Evolutionary conservation across 2,888 invertebrate species (phyloP).

Genomic region (Ariolimax columbianus): DNA sequence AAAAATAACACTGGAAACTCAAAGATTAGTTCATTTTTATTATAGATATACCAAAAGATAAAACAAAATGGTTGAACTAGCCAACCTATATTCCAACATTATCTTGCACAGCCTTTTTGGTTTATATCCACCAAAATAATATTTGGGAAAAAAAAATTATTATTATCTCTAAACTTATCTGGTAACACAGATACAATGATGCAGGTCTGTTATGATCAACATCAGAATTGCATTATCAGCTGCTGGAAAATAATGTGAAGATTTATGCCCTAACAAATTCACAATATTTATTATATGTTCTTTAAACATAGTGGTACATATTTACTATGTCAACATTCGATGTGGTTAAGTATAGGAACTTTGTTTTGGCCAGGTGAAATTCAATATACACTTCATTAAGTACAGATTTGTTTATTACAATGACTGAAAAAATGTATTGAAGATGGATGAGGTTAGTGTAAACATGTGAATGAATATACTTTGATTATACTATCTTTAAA

Average conservation of each 20-base stretch:
- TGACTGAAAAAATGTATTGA: background rate
- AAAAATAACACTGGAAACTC: background rate
- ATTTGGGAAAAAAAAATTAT: background rate
- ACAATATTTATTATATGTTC: background rate
- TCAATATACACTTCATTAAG: background rate
- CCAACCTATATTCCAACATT: slow-evolving; percentile 15
- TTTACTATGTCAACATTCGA: background rate
- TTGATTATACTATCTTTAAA: slow-evolving; percentile 21
- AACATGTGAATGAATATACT: background rate
- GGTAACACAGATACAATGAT: background rate
- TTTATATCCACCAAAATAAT: background rate
- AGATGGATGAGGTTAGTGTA: background rate
- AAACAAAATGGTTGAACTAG: background rate
- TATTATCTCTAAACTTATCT: background rate
- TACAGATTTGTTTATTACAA: slow-evolving; percentile 25
- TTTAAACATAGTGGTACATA: background rate
- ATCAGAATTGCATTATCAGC: background rate
- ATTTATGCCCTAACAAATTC: background rate
- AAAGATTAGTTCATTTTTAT: background rate
- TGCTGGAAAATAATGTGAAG: background rate
- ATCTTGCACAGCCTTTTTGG: slow-evolving; percentile 1
- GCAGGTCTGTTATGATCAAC: background rate
- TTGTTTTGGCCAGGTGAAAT: background rate
- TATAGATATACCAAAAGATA: background rate
- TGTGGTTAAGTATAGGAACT: slow-evolving; percentile 3